Evolutionary conservation across 2,888 invertebrate genomes (phyloP).

Genomic region (Microctonus brassicae): DNA sequence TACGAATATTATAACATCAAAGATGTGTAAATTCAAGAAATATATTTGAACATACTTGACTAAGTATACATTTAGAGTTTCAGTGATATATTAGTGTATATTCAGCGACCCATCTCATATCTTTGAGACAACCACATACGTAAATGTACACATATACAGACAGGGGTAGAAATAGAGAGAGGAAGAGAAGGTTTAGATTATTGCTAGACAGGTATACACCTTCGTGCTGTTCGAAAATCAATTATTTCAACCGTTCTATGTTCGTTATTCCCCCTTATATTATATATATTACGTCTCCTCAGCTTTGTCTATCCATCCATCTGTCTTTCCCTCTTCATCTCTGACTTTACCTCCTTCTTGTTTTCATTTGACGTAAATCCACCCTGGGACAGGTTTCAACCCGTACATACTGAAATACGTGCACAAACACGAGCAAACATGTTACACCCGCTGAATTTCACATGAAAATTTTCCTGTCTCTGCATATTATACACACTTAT

Average conservation of each 20-base stretch:
- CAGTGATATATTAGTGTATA: not conserved
- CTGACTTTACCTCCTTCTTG: too few relatives aligned
- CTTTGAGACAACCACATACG: not conserved
- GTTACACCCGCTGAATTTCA: not conserved
- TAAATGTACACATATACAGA: too few relatives aligned
- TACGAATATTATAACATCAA: not conserved
- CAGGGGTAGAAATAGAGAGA: too few relatives aligned
- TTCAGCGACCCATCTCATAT: not conserved
- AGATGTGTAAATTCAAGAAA: too few relatives aligned
- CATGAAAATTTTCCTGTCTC: not conserved
- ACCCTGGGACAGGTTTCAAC: not conserved
- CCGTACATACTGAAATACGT: not conserved
- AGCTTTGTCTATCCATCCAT: not conserved
- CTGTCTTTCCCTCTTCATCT: not conserved
- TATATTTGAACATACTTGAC: too few relatives aligned
- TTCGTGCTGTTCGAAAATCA: conserved; percentile 33
- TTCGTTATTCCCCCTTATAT: not conserved
- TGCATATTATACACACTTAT: not conserved
- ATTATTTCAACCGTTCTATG: conserved; percentile 29
- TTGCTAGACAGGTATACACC: conserved; percentile 11
- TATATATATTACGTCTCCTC: not conserved
- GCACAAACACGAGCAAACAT: not conserved
- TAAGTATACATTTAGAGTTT: not conserved
- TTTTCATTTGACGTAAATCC: not conserved
- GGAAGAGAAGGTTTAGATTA: conserved; percentile 11